Conservation (phyloP, 2,113 vertebrate genomes). For the Cacatua alba region DNA sequence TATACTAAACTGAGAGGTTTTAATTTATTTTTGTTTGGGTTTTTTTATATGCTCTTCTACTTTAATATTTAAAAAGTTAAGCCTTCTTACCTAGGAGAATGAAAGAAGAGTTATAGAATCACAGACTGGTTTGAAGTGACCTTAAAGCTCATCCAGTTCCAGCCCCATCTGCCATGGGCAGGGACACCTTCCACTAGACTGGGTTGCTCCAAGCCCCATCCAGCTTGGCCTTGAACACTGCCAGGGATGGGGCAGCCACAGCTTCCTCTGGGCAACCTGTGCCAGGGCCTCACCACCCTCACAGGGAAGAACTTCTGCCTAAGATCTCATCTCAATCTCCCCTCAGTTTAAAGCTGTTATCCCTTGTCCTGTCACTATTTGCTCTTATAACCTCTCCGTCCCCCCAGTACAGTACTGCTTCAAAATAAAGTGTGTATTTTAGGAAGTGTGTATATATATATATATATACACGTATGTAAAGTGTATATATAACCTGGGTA, state of each 20-base stretch:
- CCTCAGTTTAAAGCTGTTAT: neutral
- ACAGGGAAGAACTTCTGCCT: neutral
- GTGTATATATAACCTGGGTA: accelerated
- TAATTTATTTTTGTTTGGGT: accelerated
- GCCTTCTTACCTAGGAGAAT: neutral
- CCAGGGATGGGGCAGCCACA: neutral
- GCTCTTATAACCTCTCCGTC: neutral
- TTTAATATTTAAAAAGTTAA: neutral
- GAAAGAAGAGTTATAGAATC: neutral
- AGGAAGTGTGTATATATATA: neutral
- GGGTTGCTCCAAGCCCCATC: neutral
- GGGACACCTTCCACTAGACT: neutral
- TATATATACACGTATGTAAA: neutral
- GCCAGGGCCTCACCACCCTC: neutral
- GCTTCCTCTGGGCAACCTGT: neutral
- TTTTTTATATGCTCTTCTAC: neutral
- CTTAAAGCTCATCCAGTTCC: neutral
- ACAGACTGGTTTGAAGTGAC: neutral
- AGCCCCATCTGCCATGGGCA: neutral
- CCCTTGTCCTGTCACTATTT: neutral
- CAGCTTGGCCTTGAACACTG: neutral
- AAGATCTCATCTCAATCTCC: neutral
- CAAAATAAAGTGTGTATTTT: neutral
- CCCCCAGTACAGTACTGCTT: neutral
- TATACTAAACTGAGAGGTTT: neutral